These are phyloP conservation scores for Campopleginae sp. DNA, from an alignment of 2,888 invertebrate species.

Conservation along the genomic window DNA sequence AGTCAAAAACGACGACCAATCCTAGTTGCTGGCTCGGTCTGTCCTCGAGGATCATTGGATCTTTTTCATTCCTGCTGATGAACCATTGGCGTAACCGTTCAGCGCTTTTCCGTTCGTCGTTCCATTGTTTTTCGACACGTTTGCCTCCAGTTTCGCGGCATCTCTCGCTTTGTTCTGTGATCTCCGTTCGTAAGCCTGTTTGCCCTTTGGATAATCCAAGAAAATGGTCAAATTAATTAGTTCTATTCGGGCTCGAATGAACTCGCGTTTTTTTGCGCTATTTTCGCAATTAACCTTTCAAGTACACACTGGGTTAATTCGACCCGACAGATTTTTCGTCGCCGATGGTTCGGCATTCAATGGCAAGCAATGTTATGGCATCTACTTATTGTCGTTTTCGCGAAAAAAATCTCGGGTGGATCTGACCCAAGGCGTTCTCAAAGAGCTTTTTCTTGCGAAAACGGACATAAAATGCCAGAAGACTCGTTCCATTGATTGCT, in stretches of 20 bases:
- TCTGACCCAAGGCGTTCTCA: no score
- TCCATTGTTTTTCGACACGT: slow-evolving; percentile 43
- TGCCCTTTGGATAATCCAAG: slow-evolving; percentile 75
- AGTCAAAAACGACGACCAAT: slow-evolving; percentile 41
- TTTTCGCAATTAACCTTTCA: background rate
- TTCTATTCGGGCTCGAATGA: no score
- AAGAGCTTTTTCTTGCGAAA: no score
- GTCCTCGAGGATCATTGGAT: slow-evolving; percentile 73
- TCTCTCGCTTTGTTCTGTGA: slow-evolving; percentile 71
- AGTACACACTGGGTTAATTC: background rate
- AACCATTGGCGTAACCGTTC: slow-evolving; percentile 79
- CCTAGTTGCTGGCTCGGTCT: slow-evolving; percentile 29
- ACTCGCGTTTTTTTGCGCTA: no score
- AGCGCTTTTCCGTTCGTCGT: slow-evolving; percentile 75
- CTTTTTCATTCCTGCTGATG: slow-evolving; percentile 74
- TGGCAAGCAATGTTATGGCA: background rate
- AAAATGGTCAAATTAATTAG: slow-evolving; percentile 5
- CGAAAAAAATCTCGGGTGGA: no score
- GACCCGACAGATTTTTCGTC: background rate
- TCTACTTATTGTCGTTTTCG: background rate
- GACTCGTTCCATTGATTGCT: no score
- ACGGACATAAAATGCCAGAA: no score
- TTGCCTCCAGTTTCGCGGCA: slow-evolving; percentile 42
- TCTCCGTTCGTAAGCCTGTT: slow-evolving; percentile 79
- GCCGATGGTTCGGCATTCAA: background rate